Conservation (phyloP, 2,113 vertebrate genomes). For the Pan paniscus region DNA sequence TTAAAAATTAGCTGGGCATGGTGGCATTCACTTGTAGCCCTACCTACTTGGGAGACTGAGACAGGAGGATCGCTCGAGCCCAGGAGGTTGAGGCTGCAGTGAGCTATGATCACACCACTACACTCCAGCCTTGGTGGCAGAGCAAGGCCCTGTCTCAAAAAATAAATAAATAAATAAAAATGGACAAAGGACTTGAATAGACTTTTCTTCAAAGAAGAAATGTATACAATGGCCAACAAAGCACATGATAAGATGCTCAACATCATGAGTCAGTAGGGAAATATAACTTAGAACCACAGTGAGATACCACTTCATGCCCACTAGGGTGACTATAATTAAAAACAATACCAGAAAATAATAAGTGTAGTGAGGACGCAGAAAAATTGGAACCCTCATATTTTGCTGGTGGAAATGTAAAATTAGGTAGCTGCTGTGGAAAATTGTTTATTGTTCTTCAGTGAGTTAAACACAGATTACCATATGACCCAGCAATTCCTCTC, state of each 20-base stretch:
- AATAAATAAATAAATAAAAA: neutral
- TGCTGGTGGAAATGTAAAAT: neutral
- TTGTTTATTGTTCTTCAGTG: neutral
- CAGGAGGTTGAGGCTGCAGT: too few relatives aligned
- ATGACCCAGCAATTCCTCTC: neutral
- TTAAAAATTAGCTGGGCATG: too few relatives aligned
- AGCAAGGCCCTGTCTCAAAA: too few relatives aligned
- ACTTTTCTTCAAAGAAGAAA: neutral
- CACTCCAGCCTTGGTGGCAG: too few relatives aligned
- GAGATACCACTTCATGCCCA: neutral
- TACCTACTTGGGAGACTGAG: too few relatives aligned
- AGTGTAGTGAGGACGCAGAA: neutral
- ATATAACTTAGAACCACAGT: neutral
- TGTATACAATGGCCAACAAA: neutral
- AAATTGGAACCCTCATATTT: neutral
- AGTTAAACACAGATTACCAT: neutral
- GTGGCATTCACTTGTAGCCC: too few relatives aligned
- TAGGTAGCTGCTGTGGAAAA: neutral
- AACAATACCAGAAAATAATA: neutral
- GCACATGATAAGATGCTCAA: neutral
- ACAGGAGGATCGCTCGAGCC: too few relatives aligned
- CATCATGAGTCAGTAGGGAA: neutral
- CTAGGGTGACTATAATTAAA: neutral
- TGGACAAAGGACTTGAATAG: neutral
- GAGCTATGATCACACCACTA: too few relatives aligned